These are phyloP conservation scores for Brachionus paranguensis DNA, from an alignment of 1,140 invertebrate species.

Conservation along the genomic window DNA sequence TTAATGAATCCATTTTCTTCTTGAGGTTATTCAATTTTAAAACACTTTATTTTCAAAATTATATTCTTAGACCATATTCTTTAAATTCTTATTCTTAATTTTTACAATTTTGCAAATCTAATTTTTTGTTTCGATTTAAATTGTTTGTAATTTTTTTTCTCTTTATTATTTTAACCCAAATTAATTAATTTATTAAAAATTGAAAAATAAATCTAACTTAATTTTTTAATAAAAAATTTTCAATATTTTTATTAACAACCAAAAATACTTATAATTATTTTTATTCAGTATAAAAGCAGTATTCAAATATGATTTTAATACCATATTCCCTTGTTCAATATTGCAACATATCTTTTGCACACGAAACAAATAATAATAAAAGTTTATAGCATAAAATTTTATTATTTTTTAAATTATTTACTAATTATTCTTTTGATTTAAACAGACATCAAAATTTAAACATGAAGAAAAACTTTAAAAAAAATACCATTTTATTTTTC, in stretches of 20 bases:
- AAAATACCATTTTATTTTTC: no score
- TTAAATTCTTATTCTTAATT: neutral
- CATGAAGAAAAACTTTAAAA: no score
- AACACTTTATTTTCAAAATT: no score
- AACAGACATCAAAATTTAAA: no score
- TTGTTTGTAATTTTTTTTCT: neutral
- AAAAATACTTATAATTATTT: neutral
- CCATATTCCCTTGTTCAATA: no score
- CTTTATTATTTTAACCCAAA: neutral
- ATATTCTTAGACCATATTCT: no score
- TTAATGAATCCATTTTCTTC: constrained; percentile 38
- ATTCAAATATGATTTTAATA: no score
- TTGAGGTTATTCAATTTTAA: neutral
- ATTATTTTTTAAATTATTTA: no score
- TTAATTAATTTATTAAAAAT: neutral
- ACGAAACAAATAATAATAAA: no score
- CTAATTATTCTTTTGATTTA: no score
- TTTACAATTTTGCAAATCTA: neutral
- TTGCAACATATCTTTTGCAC: no score
- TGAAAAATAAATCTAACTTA: neutral
- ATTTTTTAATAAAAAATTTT: neutral
- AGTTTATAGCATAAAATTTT: no score
- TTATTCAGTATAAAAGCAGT: neutral
- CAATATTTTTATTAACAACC: neutral
- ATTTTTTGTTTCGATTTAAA: neutral